Evolutionary conservation across 2,113 vertebrate species (phyloP).

Genomic region (Siniperca chuatsi): DNA sequence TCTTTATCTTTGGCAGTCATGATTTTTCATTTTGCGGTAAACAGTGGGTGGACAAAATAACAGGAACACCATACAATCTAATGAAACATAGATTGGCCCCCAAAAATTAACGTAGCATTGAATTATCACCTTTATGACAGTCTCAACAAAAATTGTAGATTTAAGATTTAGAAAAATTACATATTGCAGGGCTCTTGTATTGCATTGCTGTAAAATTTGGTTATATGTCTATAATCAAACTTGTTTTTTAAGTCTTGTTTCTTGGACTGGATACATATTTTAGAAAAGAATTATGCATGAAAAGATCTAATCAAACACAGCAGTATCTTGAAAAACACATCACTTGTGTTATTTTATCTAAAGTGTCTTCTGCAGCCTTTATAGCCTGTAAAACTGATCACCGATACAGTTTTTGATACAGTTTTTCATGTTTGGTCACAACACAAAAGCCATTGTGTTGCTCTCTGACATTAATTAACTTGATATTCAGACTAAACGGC

Average conservation of each 20-base stretch:
- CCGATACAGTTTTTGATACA: neutral
- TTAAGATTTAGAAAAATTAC: neutral
- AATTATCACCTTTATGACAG: neutral
- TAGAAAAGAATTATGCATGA: neutral
- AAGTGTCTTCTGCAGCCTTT: neutral
- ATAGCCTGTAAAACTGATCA: slow-evolving; percentile 5
- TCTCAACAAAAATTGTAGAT: neutral
- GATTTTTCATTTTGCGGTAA: neutral
- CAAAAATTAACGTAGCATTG: neutral
- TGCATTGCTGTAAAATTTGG: neutral
- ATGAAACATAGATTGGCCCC: neutral
- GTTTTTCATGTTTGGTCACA: neutral
- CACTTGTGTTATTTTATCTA: neutral
- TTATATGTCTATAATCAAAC: neutral
- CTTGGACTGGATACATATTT: neutral
- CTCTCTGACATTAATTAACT: slow-evolving; percentile 46
- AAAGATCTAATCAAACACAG: neutral
- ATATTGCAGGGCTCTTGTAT: neutral
- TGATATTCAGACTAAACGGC: slow-evolving; percentile 25
- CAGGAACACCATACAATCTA: neutral
- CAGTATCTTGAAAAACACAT: neutral
- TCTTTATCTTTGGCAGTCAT: neutral
- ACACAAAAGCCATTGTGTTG: slow-evolving; percentile 10
- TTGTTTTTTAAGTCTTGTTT: neutral
- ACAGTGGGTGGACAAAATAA: neutral